phyloP scores from a whole-genome alignment of 2,113 vertebrate genomes.

The Leptosomus discolor region DNA sequence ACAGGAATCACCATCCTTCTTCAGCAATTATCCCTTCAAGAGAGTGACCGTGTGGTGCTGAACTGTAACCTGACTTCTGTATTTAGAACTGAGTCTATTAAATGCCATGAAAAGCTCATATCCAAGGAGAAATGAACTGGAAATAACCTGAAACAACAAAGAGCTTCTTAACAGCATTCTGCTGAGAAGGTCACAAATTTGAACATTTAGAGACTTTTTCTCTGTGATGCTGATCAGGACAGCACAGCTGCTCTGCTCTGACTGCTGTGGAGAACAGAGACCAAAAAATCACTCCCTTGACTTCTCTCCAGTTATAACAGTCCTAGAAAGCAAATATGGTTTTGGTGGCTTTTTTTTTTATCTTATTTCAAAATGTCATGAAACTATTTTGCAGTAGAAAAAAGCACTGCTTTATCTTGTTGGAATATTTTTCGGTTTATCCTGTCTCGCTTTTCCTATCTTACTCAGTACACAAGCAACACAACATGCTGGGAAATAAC shows the following conservation, averaged over 20 bases:
- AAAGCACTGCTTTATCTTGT: neutral
- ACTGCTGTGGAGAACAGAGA: neutral
- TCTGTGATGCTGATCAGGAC: conserved; percentile 36
- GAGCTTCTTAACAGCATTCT: conserved; percentile 50
- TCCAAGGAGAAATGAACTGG: conserved; percentile 55
- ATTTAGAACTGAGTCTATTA: conserved; percentile 58
- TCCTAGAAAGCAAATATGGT: neutral
- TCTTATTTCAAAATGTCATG: neutral
- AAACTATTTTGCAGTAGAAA: neutral
- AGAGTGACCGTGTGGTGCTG: conserved; percentile 40
- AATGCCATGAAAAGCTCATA: conserved; percentile 58
- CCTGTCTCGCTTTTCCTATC: neutral
- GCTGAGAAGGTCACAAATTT: conserved; percentile 64
- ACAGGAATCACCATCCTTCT: conserved; percentile 31
- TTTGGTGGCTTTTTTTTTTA: neutral
- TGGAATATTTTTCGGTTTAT: neutral
- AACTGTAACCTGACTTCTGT: conserved; percentile 60
- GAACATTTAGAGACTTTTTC: conserved; percentile 38
- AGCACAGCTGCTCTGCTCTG: neutral
- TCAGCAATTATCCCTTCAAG: conserved; percentile 45
- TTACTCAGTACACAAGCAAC: neutral
- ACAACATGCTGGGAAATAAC: neutral
- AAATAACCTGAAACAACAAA: conserved; percentile 70
- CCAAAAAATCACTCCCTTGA: neutral
- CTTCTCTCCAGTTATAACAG: neutral